Percentiles rank a stretch among this genome's conserved stretches.
These are phyloP conservation scores for Eupithecia subfuscata DNA, from an alignment of 2,888 invertebrate genomes.

Conservation along the genomic window DNA sequence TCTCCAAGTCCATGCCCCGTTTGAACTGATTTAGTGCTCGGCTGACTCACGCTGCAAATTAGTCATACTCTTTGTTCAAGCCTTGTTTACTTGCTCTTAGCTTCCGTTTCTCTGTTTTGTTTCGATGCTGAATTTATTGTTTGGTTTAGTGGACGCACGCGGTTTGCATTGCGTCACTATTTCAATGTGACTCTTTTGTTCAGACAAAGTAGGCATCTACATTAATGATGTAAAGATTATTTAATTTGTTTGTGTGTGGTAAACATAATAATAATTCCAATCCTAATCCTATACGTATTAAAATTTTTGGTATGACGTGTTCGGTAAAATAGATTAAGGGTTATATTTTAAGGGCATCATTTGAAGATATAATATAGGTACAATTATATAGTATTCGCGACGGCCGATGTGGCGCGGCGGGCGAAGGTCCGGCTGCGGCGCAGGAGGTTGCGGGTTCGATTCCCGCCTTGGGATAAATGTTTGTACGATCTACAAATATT, in stretches of 20 bases:
- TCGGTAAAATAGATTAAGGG: not conserved
- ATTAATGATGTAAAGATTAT: not conserved
- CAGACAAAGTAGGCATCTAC: not conserved
- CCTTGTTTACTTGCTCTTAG: conserved; percentile 50
- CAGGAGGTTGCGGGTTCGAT: too few relatives aligned
- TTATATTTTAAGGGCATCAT: not conserved
- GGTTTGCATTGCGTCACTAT: conserved; percentile 2
- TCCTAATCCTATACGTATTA: not conserved
- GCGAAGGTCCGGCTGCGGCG: too few relatives aligned
- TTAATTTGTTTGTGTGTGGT: not conserved
- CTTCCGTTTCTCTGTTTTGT: conserved; percentile 37
- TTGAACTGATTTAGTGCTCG: conserved; percentile 63
- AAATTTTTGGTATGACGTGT: not conserved
- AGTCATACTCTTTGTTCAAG: conserved; percentile 67
- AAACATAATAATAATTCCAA: not conserved
- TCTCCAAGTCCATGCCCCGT: conserved; percentile 44
- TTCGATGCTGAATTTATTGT: conserved; percentile 25
- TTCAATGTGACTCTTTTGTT: conserved; percentile 5
- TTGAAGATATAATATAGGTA: too few relatives aligned
- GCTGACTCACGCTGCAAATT: conserved; percentile 64
- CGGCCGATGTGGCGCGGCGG: too few relatives aligned
- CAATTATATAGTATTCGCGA: too few relatives aligned
- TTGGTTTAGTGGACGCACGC: conserved; percentile 4
- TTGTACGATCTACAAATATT: too few relatives aligned
- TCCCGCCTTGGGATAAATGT: too few relatives aligned